phyloP scores from a whole-genome alignment of 1,140 invertebrate genomes.

The Limonius californicus region DNA sequence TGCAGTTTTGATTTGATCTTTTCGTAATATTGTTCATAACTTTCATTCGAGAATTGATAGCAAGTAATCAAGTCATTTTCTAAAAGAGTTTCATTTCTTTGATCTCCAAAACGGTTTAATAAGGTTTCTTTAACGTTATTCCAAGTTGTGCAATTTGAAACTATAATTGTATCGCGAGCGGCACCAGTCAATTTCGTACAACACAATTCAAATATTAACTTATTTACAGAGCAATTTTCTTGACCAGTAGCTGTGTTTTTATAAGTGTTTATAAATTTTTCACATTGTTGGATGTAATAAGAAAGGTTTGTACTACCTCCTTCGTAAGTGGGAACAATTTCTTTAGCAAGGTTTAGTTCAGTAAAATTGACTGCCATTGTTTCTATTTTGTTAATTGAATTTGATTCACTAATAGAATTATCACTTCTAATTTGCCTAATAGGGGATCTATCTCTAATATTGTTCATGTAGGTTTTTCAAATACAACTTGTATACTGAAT shows the following conservation, averaged over 20 bases:
- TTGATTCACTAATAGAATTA: background rate
- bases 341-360: constrained; percentile 14
- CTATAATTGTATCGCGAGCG: constrained; percentile 19
- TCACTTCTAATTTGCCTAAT: background rate
- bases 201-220: constrained; percentile 20
- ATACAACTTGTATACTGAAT: background rate
- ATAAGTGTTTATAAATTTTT: constrained; percentile 13
- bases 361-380: background rate
- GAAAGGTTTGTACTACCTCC: background rate
- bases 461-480: background rate
- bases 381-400: no score
- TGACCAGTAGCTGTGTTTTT: background rate
- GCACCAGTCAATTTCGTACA: constrained; percentile 20
- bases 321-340: constrained; percentile 4
- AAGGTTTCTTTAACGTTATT: constrained; percentile 17
- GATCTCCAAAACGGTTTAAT: constrained; percentile 23
- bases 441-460: background rate
- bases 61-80: constrained; percentile 23
- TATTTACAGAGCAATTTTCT: constrained; percentile 19
- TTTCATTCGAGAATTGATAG: constrained; percentile 18
- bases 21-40: constrained; percentile 18
- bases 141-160: constrained; percentile 20
- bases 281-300: constrained; percentile 13
- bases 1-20: constrained; percentile 19
- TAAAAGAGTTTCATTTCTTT: constrained; percentile 25